Base-by-base conservation (phyloP, 2,888 invertebrate species). In the Megastigmus dorsalis region DNA sequence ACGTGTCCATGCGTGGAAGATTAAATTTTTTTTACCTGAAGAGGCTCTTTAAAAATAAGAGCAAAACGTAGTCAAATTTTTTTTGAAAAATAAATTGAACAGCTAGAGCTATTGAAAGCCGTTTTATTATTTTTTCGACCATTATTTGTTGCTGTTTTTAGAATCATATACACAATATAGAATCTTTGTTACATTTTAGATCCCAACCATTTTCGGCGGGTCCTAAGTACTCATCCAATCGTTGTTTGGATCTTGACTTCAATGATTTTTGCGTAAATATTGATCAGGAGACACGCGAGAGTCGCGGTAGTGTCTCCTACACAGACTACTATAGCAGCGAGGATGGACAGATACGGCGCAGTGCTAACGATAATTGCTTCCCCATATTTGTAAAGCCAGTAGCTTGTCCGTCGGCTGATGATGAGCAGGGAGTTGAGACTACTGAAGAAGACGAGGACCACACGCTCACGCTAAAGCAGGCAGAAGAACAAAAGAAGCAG, bases 171-270 rank as follows among this genome's bases (percentile, higher is more conserved):
- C n/a, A n/a, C n/a, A n/a, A n/a, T n/a, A n/a, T n/a, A n/a, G 3
- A 75, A 75, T 59, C 69, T 68, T 76, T 65, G 73, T 79, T 76
- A 33, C 73, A 33, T 26, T 13, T 36, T n/a, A 84, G 83, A 68
- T 81, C 82, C 23, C 84, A 84, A 68, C 79, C 80, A 30, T 83
- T 81, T 66, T 79, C 78, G 23, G 81, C 89, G 54, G 86, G 89
- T 30, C 90, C 89, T 77, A 91, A 91, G 84, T 91, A 91, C 82
- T 90, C 91, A 15, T 89, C 90, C 18, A 89, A 88, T 63, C 89
- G 89, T 30, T 89, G 89, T 68, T 82, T 92, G 72, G 91, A 91
- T 81, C 89, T 91, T 79, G 91, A 92, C 78, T 88, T 91, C 69
- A 83, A 81, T 72, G 86, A 88, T 59, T 85, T 87, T 78, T 86